Evolutionary conservation across 1,140 invertebrate genomes (phyloP), one percentile per base, ranked within the genome.

Genomic region (Pristionchus pacificus): DNA sequence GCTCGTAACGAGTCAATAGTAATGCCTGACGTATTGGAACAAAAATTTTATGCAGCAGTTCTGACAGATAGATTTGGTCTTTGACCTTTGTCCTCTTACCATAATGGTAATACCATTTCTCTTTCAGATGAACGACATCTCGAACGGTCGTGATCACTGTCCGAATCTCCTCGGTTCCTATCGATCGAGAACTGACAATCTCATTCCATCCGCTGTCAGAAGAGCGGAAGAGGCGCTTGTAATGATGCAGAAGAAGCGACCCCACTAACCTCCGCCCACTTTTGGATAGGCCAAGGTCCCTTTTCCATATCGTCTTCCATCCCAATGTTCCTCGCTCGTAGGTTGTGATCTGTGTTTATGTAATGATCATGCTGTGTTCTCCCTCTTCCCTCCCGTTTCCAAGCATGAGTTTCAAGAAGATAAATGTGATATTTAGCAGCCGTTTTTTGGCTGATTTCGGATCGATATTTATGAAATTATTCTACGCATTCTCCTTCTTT

Each of bases 91-190:
- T 67, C 15, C 65, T 28, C 27, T 32, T 29, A 28, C 28, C 58
- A 14, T 57, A 57, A 57, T 57, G 55, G 14, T 14, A 14, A 14
- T 57, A 14, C 55, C 14, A 57, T 14, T 14, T 14, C 55, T 14
- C 14, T 70, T 83, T 59, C 61, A 83, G 81, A 83, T 83, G 81
- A 80, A 83, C 64, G 70, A 65, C 14, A 82, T 83, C 55, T 77
- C 80, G 6, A 77, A 74, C 24, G 81, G 81, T 3, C 65, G 66
- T 32, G 64, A 74, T 33, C 81, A 83, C 65, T 83, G 82, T 63
- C 64, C 73, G 30, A 80, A 83, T 57, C 71, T 83, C 10, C 71
- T 83, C 0, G 81, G 81, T 14, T 75, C 72, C 59, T 83, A 71
- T 66, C 78, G 81, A 24, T 78, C 82, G 0, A 83, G 84, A 65